Evolutionary conservation across 1,140 invertebrate species (phyloP).

Genomic region (Calosoma granatense): DNA sequence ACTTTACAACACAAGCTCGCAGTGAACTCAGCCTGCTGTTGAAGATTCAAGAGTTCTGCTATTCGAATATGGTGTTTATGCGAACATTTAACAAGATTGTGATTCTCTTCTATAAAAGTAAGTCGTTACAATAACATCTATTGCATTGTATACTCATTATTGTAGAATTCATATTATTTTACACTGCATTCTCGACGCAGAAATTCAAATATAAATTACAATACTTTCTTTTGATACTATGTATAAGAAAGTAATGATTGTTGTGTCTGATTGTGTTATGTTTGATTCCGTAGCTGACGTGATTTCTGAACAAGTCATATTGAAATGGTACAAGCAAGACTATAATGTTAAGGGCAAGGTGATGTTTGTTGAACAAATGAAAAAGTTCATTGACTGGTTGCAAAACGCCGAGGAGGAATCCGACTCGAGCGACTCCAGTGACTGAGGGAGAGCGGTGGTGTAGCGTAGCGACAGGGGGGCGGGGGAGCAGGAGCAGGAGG

Average conservation of each 20-base stretch:
- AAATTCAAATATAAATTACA: no score
- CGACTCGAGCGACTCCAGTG: constrained; percentile 37
- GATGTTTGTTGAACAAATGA: constrained; percentile 95
- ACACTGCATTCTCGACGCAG: no score
- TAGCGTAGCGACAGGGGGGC: no score
- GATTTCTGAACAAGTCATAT: constrained; percentile 81
- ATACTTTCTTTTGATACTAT: no score
- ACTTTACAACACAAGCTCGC: constrained; percentile 72
- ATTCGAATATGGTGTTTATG: constrained; percentile 98
- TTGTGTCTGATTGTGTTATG: no score
- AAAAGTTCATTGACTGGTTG: constrained; percentile 93
- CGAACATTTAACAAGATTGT: constrained; percentile 97
- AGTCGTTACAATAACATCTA: no score
- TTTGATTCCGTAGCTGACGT: constrained; percentile 60
- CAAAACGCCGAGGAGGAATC: constrained; percentile 89
- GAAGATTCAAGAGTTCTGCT: constrained; percentile 94
- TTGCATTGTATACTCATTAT: no score
- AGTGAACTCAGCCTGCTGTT: constrained; percentile 80
- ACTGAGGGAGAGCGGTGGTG: constrained; percentile 19
- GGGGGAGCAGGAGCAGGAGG: no score
- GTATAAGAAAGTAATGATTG: no score
- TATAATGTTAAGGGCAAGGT: constrained; percentile 91
- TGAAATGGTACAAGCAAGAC: constrained; percentile 88
- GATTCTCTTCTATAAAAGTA: constrained; percentile 90
- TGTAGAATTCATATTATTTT: no score